Evolutionary conservation across 2,113 vertebrate genomes (phyloP).

Genomic region (Eurypyga helias): DNA sequence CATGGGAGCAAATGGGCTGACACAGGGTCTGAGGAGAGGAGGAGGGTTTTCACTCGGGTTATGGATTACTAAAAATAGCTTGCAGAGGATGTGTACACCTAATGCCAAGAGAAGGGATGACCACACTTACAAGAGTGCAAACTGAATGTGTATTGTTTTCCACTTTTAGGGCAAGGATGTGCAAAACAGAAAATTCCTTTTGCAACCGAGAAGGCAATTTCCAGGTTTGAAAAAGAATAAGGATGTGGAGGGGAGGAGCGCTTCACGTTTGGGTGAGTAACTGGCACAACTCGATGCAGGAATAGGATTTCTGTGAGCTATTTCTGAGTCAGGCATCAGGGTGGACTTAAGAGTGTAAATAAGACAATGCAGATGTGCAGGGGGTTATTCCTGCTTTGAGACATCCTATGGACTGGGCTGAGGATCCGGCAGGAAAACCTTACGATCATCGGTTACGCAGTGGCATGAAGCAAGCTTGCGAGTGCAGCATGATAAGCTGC

Average conservation of each 20-base stretch:
- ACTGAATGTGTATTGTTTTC: accelerated
- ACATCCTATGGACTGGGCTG: not conserved
- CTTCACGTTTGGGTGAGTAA: not conserved
- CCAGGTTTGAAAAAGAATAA: not conserved
- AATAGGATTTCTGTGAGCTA: not conserved
- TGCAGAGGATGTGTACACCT: not conserved
- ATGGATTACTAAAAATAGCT: not conserved
- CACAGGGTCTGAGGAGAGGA: not conserved
- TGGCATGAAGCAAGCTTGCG: not conserved
- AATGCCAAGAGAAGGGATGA: not conserved
- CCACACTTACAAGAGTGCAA: not conserved
- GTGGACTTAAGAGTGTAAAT: not conserved
- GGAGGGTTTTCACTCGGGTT: not conserved
- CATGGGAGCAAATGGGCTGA: not conserved
- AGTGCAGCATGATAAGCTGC: not conserved
- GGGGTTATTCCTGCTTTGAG: not conserved
- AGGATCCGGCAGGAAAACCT: not conserved
- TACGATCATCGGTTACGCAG: accelerated
- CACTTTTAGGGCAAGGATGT: not conserved
- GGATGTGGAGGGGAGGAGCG: not conserved
- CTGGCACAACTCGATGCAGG: not conserved
- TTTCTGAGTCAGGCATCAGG: not conserved
- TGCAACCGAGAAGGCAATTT: not conserved
- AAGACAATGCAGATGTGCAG: not conserved
- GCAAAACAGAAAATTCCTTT: not conserved